Conservation (phyloP, 53 echinoderm and acorn worm genomes). For the Holothuria leucospilota region DNA sequence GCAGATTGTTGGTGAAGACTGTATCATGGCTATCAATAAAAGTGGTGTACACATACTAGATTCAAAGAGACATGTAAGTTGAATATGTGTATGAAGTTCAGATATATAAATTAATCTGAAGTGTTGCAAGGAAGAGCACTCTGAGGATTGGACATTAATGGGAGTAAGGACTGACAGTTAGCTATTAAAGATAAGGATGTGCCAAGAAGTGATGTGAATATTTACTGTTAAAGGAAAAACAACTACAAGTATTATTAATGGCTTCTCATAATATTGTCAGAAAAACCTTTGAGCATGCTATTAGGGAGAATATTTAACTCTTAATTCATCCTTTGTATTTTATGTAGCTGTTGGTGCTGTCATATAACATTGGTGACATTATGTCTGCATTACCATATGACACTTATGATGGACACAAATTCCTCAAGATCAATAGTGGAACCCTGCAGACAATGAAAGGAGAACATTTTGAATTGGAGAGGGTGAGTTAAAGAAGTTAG, state of each 20-base stretch:
- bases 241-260: too few relatives aligned
- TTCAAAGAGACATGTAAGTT: slow-evolving; percentile 78
- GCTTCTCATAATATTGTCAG: too few relatives aligned
- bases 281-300: too few relatives aligned
- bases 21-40: slow-evolving; percentile 85
- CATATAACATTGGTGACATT: slow-evolving; percentile 58
- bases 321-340: not conserved
- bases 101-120: not conserved
- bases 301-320: too few relatives aligned
- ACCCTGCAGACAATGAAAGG: slow-evolving; percentile 52
- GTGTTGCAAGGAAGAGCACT: not conserved
- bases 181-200: too few relatives aligned
- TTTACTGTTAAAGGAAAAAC: too few relatives aligned
- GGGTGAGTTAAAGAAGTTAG: not conserved
- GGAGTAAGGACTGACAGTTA: too few relatives aligned
- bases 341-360: slow-evolving; percentile 2
- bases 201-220: too few relatives aligned
- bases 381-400: slow-evolving; percentile 67
- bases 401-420: slow-evolving; percentile 59
- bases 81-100: not conserved
- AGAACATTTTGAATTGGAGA: slow-evolving; percentile 41
- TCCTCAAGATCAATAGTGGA: slow-evolving; percentile 77
- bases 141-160: too few relatives aligned
- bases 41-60: slow-evolving; percentile 74
- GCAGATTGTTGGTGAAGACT: slow-evolving; percentile 41